These are phyloP conservation scores for Labroides dimidiatus DNA, from an alignment of 2,797 vertebrate genomes.

Conservation along the genomic window DNA sequence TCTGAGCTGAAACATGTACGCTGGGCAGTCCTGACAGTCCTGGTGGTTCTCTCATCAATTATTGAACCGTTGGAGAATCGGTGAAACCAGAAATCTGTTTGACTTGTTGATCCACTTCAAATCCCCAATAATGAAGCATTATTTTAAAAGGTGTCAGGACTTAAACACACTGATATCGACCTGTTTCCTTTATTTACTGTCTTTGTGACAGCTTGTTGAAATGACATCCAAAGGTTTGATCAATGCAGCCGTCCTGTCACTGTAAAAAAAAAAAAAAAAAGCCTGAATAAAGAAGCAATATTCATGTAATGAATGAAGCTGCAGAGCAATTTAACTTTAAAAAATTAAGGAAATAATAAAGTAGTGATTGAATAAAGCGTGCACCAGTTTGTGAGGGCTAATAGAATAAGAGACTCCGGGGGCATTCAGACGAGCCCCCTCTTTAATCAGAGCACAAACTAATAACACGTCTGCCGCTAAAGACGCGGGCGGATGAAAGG, in stretches of 20 bases:
- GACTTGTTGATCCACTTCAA: too few species aligned
- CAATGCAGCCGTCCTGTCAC: too few species aligned
- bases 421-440: conserved; percentile 43
- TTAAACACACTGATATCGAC: not conserved
- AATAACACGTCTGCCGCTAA: conserved; percentile 60
- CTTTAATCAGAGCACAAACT: conserved; percentile 67
- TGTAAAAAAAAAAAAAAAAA: not conserved
- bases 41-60: too few species aligned
- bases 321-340: conserved; percentile 28
- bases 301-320: conserved; percentile 43
- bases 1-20: too few species aligned
- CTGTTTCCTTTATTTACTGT: not conserved
- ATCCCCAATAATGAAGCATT: not conserved
- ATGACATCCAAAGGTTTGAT: not conserved
- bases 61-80: too few species aligned
- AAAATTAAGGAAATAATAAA: not conserved
- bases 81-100: too few species aligned
- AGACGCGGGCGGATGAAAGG: conserved; percentile 63
- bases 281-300: conserved; percentile 29
- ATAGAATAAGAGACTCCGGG: conserved; percentile 56
- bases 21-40: too few species aligned
- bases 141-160: too few species aligned
- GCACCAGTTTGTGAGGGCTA: conserved; percentile 23
- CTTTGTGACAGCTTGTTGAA: not conserved
- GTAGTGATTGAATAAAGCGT: conserved; percentile 29